phyloP scores from a whole-genome alignment of 2,113 vertebrate species.

The Henicopernis longicauda region DNA sequence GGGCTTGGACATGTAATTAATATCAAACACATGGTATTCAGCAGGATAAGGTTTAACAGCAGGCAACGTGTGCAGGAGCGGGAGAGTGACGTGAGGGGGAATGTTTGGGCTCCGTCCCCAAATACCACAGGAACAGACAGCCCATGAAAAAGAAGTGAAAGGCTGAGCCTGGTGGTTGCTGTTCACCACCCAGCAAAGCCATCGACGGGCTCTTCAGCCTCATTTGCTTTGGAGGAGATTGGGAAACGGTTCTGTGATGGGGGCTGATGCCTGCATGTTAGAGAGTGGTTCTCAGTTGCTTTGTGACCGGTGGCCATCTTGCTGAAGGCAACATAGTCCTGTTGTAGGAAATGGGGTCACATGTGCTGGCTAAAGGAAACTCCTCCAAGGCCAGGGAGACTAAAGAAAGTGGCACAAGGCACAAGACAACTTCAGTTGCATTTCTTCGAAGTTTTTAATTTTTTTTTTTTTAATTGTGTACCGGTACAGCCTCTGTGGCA shows the following conservation, averaged over 20 bases:
- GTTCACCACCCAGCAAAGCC: background rate
- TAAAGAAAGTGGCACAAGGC: background rate
- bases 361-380: background rate
- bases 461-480: background rate
- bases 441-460: background rate
- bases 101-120: background rate
- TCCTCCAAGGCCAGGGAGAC: background rate
- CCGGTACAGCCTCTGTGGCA: background rate
- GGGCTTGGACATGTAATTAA: conserved; percentile 69
- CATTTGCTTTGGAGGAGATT: background rate
- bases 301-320: background rate
- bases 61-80: background rate
- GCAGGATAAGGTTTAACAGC: conserved; percentile 58
- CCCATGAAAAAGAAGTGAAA: background rate
- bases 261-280: background rate
- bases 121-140: background rate
- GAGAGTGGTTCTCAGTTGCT: background rate
- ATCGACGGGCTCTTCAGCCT: background rate
- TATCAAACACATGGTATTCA: conserved; percentile 70
- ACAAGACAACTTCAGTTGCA: background rate
- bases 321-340: background rate
- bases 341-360: background rate
- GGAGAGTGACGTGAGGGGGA: background rate
- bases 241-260: background rate
- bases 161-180: background rate